Evolutionary conservation across 2,888 invertebrate genomes (phyloP), one percentile per base, ranked within the genome.

Genomic region (Cephus pygmeus): DNA sequence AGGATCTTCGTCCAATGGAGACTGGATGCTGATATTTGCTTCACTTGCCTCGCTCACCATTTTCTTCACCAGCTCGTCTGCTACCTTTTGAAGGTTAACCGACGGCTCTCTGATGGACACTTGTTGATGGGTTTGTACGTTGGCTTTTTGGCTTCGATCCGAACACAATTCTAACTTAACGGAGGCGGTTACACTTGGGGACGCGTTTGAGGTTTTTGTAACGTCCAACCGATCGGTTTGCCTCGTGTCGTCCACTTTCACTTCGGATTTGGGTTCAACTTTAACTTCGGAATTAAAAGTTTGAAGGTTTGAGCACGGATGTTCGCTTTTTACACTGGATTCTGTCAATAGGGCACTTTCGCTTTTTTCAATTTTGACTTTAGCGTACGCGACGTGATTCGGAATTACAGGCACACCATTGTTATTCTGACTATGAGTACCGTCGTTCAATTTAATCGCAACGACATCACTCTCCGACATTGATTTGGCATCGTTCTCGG

Each of bases 1-100:
- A n/a, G 95, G 95, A 87, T 95, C 94, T 76, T 92, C 92, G 40
- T 87, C 88, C 34, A 88, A 81, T 1, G 91, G 91, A 69, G 91
- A 91, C 77, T 88, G 88, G n/a, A 89, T 85, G 76, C 83, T 83
- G 73, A 83, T 77, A 34, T 79, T 87, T 69, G 84, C 79, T 34
- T 88, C 88, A 30, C 83, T 87, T 34, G 76, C 77, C 76, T 73
- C 82, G 73, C 69, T 81, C 74, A 81, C 85, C 75, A 88, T 86
- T 77, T 91, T 90, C 77, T 91, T 91, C 76, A 87, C 88, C 80
- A 88, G 79, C 80, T 90, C 90, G 33, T 89, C 90, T 2, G 87
- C 83, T 12, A 85, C 86, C 76, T 88, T 88, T 76, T 88, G 87
- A 73, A 85, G 79, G 81, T 85, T 34, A 73, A 81, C 82, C 73